Evolutionary conservation across 1,140 invertebrate genomes (phyloP).

Genomic region (Neodiprion pinetum): DNA sequence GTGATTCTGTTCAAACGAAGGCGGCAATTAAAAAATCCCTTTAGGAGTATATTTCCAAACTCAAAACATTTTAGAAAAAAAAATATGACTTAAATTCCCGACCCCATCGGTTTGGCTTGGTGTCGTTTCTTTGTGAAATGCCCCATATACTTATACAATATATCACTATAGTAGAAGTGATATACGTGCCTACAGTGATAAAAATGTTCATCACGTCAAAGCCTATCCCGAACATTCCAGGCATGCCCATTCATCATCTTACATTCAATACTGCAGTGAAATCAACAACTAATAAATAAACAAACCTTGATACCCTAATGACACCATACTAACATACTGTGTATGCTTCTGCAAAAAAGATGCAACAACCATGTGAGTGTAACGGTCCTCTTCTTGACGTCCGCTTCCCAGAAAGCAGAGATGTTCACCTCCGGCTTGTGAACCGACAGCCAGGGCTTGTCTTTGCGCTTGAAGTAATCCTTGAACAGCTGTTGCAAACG

Average conservation of each 20-base stretch:
- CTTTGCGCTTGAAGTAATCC: constrained; percentile 89
- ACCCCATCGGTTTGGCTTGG: too few relatives aligned
- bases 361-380: constrained; percentile 98
- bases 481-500: constrained; percentile 94
- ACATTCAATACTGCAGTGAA: not conserved
- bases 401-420: constrained; percentile 97
- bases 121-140: too few relatives aligned
- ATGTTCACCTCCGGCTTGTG: constrained; percentile 92
- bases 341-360: constrained; percentile 95
- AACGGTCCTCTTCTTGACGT: constrained; percentile 93
- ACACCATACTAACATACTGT: constrained; percentile 90
- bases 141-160: too few relatives aligned
- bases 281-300: not conserved
- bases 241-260: too few relatives aligned
- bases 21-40: too few relatives aligned
- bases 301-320: constrained; percentile 85
- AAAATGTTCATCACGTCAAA: not conserved
- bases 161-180: too few relatives aligned
- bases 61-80: too few relatives aligned
- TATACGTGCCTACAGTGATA: too few relatives aligned
- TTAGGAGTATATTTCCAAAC: too few relatives aligned
- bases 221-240: not conserved
- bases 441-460: constrained; percentile 87
- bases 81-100: too few relatives aligned
- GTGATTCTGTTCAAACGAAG: too few relatives aligned